Evolutionary conservation across 2,888 invertebrate genomes (phyloP), one percentile per base, ranked within the genome.

Genomic region (Apotomis betuletana): DNA sequence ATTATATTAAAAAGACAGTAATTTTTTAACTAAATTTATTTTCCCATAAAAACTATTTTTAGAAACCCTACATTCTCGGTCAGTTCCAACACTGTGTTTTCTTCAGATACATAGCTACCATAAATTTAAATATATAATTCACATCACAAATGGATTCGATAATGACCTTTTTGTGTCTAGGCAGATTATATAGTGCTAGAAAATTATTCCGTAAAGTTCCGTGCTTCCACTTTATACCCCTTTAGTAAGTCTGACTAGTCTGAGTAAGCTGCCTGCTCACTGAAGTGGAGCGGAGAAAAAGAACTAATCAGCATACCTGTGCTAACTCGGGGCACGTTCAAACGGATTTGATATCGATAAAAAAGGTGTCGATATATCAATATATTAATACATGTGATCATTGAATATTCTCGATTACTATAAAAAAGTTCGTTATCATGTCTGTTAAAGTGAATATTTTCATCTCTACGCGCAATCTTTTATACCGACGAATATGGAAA

Each of bases 1-100:
- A 51, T 38, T n/a, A 38, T 27, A 59, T 52, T 58, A 36, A 58
- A 12, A 58, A 73, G 68, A 73, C 73, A 70, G 36, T 69, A 38
- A 3, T 78, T 85, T 62, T 85, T 82, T 85, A 85, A 85, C 87
- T 90, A 87, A 88, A 86, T 90, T 89, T 90, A 90, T 89, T 90
- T 81, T 78, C 86, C 27, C 27, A 27, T 27, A 27, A 87, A 87
- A 87, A 87, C 87, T 88, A 89, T 87, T 83, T 87, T 89, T 87
- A 85, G 84, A 87, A 87, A 86, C 81, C 81, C 85, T 88, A 88
- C 83, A 78, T 76, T 84, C 80, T 86, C 85, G 41, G 83, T 77
- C 89, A 89, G 89, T 82, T 88, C 78, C 88, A 88, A 87, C 87
- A 86, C 86, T 88, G 86, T 84, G 83, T 85, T 86, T 80, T 80